A percentile compares a stretch with the other conserved stretches of the same genome.
These are phyloP conservation scores for Ecliptopera silaceata DNA, from an alignment of 2,888 invertebrate genomes.

Conservation along the genomic window DNA sequence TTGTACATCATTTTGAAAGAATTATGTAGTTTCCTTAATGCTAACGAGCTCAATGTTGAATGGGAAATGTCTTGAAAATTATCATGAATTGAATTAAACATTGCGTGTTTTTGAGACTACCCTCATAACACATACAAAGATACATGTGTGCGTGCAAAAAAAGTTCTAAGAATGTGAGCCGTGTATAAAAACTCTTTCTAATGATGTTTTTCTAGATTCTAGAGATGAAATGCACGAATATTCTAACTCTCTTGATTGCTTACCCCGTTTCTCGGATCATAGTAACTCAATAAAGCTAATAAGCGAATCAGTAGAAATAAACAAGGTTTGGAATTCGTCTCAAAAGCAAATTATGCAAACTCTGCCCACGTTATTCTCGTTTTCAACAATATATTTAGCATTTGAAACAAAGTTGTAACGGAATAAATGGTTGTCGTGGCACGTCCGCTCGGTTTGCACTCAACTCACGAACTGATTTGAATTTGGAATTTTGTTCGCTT, in stretches of 20 bases:
- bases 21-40: slow-evolving; percentile 55
- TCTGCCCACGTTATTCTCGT: slow-evolving; percentile 64
- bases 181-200: too few relatives aligned
- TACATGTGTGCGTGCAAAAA: too few relatives aligned
- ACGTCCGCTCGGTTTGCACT: slow-evolving; percentile 72
- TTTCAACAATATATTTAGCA: slow-evolving; percentile 75
- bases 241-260: background rate
- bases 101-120: too few relatives aligned
- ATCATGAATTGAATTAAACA: too few relatives aligned
- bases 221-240: too few relatives aligned
- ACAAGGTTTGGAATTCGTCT: slow-evolving; percentile 56
- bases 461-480: slow-evolving; percentile 79
- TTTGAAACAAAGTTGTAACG: slow-evolving; percentile 71
- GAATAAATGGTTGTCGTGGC: slow-evolving; percentile 69
- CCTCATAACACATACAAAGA: too few relatives aligned
- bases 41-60: slow-evolving; percentile 44
- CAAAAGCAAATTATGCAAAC: slow-evolving; percentile 69
- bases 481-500: slow-evolving; percentile 72
- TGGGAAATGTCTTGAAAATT: slow-evolving; percentile 20
- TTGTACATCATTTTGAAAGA: slow-evolving; percentile 62
- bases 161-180: too few relatives aligned
- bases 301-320: slow-evolving; percentile 49
- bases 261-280: slow-evolving; percentile 32
- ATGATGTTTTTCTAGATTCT: too few relatives aligned
- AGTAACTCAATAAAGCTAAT: slow-evolving; percentile 44